Evolutionary conservation across 2,888 invertebrate genomes (phyloP), one percentile per base, ranked within the genome.

Genomic region (Alitta virens): DNA sequence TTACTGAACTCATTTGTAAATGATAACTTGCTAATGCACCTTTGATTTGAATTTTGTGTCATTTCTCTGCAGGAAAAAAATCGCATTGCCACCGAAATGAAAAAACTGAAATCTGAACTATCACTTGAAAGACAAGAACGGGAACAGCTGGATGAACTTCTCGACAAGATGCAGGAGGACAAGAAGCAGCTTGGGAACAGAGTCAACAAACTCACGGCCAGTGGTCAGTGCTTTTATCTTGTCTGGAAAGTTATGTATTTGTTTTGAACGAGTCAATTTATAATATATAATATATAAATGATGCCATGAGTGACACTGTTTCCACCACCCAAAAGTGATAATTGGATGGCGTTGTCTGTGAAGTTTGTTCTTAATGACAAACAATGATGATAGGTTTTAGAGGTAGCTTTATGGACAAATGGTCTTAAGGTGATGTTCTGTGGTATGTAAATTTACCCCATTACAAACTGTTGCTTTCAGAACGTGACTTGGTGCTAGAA

Each of bases 401-500:
- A 40, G 42, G 42, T 14, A 40, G n/a, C 12, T 40, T 12, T 16
- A 40, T 40, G 12, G n/a, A 40, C 12, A 40, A 40, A 14, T 16
- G n/a, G 12, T 16, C n/a, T 14, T 16, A 40, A 14, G 12, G 42
- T 40, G n/a, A 14, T 40, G 12, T 40, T 40, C 12, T 12, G 12
- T 16, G n/a, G 42, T 16, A 40, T 14, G 12, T 40, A 14, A 40
- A n/a, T 40, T 12, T 40, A 40, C 12, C 42, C 12, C 12, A n/a
- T 40, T n/a, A n/a, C n/a, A n/a, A n/a, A 12, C 33, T 33, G 5
- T 33, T 12, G 18, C 38, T 62, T 66, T n/a, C 74, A 82, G 82
- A 82, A 62, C 75, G 77, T 65, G 82, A 80, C 58, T 72, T 82
- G 9, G 78, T 82, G n/a, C 67, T 81, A 24, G 82, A 82, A 65